Percentiles rank a stretch among this genome's conserved stretches.
These are phyloP conservation scores for Lasioglossum marginatum DNA, from an alignment of 2,888 invertebrate genomes.

Conservation along the genomic window DNA sequence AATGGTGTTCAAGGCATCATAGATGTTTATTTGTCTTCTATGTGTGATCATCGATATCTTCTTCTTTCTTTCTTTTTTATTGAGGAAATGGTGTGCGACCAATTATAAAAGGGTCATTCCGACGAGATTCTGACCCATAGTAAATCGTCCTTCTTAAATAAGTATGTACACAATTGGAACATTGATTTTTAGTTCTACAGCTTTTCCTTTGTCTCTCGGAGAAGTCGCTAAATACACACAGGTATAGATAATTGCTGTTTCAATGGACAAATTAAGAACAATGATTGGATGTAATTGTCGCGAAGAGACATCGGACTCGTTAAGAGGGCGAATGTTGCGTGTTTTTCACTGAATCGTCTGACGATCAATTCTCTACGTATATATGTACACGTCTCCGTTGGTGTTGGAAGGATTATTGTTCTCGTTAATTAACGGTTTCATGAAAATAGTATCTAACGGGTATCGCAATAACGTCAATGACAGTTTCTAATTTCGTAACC, in stretches of 20 bases:
- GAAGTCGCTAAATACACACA: slow-evolving; percentile 42
- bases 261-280: slow-evolving; percentile 26
- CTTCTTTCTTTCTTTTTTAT: slow-evolving; percentile 28
- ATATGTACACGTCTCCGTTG: slow-evolving; percentile 34
- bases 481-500: slow-evolving; percentile 25
- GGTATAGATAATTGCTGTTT: slow-evolving; percentile 26
- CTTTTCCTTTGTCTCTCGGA: slow-evolving; percentile 13
- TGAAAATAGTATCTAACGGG: slow-evolving; percentile 38
- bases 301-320: slow-evolving; percentile 21
- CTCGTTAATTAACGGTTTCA: slow-evolving; percentile 42
- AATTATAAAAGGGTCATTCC: slow-evolving; percentile 42
- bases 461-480: slow-evolving; percentile 33
- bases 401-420: slow-evolving; percentile 35
- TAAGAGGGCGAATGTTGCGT: slow-evolving; percentile 2
- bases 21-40: slow-evolving; percentile 60
- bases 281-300: slow-evolving; percentile 31
- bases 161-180: slow-evolving; percentile 63
- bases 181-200: slow-evolving; percentile 41
- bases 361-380: slow-evolving; percentile 26
- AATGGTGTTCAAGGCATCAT: slow-evolving; percentile 53
- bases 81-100: slow-evolving; percentile 28
- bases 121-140: slow-evolving; percentile 23
- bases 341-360: slow-evolving; percentile 6
- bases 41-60: slow-evolving; percentile 31
- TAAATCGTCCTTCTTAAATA: slow-evolving; percentile 45